A percentile compares a stretch with the other conserved stretches of the same genome.
Evolutionary conservation across 2,888 invertebrate genomes (phyloP).

Genomic region (Dilophus febrilis): DNA sequence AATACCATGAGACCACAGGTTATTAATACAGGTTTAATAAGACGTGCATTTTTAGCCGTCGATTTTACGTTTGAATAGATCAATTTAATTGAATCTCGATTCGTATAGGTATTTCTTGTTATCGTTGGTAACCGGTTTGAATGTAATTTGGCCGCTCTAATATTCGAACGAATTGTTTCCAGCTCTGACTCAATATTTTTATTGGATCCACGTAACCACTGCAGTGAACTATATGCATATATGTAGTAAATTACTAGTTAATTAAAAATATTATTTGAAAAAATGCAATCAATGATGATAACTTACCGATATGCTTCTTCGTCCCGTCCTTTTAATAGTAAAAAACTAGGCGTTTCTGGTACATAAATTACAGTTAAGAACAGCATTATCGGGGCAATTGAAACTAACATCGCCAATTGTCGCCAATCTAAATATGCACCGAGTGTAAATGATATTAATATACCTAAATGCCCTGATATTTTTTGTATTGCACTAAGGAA

Average conservation of each 20-base stretch:
- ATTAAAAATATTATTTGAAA: neutral
- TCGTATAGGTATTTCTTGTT: slow-evolving; percentile 3
- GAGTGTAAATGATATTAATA: slow-evolving; percentile 64
- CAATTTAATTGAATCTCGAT: slow-evolving; percentile 23
- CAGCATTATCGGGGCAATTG: slow-evolving; percentile 58
- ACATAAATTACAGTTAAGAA: slow-evolving; percentile 60
- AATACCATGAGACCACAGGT: slow-evolving; percentile 81
- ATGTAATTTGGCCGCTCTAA: slow-evolving; percentile 28
- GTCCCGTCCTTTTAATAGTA: slow-evolving; percentile 59
- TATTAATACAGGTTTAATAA: slow-evolving; percentile 57
- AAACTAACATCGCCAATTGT: slow-evolving; percentile 63
- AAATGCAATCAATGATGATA: slow-evolving; percentile 1
- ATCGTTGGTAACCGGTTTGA: slow-evolving; percentile 33
- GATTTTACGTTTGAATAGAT: slow-evolving; percentile 14
- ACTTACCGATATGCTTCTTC: slow-evolving; percentile 40
- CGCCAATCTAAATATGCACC: slow-evolving; percentile 75
- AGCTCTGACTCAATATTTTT: slow-evolving; percentile 62
- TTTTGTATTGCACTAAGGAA: slow-evolving; percentile 75
- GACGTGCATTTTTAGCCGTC: slow-evolving; percentile 29
- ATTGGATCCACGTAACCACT: slow-evolving; percentile 67
- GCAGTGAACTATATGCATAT: slow-evolving; percentile 35
- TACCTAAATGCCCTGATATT: slow-evolving; percentile 70
- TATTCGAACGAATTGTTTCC: slow-evolving; percentile 51
- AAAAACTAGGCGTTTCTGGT: slow-evolving; percentile 78
- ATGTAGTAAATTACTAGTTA: neutral